These are phyloP conservation scores for Steinernema carpocapsae DNA, from an alignment of 2,888 invertebrate genomes.

Conservation along the genomic window DNA sequence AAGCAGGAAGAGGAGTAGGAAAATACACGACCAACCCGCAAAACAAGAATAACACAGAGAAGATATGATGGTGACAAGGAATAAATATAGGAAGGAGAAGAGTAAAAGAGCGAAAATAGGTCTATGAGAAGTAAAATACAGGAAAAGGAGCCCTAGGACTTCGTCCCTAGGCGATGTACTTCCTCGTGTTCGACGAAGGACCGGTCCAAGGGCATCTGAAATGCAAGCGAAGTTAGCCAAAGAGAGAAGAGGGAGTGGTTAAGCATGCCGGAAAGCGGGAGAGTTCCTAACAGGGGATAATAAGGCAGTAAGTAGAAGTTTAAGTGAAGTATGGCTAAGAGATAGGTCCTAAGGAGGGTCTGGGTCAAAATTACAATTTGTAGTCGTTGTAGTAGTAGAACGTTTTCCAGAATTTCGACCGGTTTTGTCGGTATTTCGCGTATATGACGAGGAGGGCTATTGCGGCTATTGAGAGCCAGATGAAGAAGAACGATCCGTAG, in stretches of 20 bases:
- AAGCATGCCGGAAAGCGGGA: constrained; percentile 32
- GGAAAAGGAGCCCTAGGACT: not conserved
- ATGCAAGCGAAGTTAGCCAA: constrained; percentile 29
- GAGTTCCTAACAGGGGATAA: not conserved
- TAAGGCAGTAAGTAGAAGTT: constrained; percentile 3
- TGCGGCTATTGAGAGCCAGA: constrained; percentile 52
- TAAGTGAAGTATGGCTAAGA: not conserved
- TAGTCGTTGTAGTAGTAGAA: constrained; percentile 68
- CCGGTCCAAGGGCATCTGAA: constrained; percentile 32
- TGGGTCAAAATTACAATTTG: constrained; percentile 54
- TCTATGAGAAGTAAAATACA: not conserved
- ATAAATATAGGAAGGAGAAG: constrained; percentile 7
- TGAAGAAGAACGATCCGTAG: constrained; percentile 43
- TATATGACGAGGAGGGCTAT: constrained; percentile 56
- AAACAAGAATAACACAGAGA: constrained; percentile 25
- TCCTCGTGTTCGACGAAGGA: constrained; percentile 3
- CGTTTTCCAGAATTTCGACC: constrained; percentile 67
- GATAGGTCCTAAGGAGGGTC: not conserved
- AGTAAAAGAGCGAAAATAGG: not conserved
- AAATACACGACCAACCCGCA: constrained; percentile 17
- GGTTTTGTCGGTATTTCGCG: constrained; percentile 64
- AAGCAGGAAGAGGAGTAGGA: too few species aligned
- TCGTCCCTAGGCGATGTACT: constrained; percentile 24
- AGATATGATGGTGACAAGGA: constrained; percentile 4
- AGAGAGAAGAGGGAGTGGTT: not conserved